These are phyloP conservation scores for Sebastes kiyomatsui DNA, from an alignment of 2,797 vertebrate genomes.

Conservation along the genomic window DNA sequence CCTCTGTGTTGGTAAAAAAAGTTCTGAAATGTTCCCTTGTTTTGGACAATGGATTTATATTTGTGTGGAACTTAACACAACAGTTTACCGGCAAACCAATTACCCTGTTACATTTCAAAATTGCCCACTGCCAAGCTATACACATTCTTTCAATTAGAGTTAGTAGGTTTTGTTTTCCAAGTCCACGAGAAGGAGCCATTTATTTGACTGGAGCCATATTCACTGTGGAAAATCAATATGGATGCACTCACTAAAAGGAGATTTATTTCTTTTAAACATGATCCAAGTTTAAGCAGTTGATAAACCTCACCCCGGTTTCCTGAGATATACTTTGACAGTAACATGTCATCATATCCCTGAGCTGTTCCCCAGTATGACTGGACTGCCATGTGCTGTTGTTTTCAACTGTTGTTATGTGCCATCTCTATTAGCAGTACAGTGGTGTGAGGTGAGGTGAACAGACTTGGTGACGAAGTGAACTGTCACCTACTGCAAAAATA, in stretches of 20 bases:
- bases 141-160: not conserved
- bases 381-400: not conserved
- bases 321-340: not conserved
- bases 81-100: not conserved
- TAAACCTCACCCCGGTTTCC: not conserved
- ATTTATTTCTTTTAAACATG: not conserved
- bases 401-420: not conserved
- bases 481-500: not conserved
- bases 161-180: not conserved
- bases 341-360: not conserved
- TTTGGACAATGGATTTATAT: not conserved
- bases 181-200: not conserved
- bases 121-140: not conserved
- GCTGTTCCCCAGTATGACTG: not conserved
- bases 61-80: not conserved
- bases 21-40: not conserved
- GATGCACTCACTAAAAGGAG: not conserved
- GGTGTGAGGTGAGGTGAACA: not conserved
- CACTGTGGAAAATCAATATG: conserved; percentile 10
- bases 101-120: not conserved
- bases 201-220: conserved; percentile 2
- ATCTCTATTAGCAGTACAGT: not conserved
- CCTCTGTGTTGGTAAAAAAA: not conserved
- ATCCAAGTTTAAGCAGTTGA: not conserved
- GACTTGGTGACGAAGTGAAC: not conserved